phyloP scores from a whole-genome alignment of 2,113 vertebrate genomes.

The Fregata magnificens region DNA sequence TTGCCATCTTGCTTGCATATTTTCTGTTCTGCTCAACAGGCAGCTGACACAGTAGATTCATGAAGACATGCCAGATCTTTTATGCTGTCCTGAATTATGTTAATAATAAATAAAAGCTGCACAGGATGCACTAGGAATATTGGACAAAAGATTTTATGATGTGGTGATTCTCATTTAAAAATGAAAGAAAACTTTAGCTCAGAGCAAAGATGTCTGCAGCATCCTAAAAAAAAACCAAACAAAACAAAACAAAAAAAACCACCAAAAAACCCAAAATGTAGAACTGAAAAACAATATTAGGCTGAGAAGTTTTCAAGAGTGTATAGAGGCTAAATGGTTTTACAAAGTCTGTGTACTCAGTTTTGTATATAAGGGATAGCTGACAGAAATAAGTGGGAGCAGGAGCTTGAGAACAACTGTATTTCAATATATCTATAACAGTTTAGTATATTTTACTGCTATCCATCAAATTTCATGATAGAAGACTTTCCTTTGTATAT shows the following conservation, averaged over 20 bases:
- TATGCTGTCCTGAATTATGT: not conserved
- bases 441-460: not conserved
- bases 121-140: not conserved
- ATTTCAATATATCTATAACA: not conserved
- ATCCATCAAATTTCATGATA: not conserved
- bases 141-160: not conserved
- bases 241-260: not conserved
- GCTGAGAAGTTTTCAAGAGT: not conserved
- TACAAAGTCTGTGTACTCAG: not conserved
- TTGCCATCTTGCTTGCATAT: not conserved
- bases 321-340: not conserved
- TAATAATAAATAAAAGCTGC: slow-evolving; percentile 5
- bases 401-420: not conserved
- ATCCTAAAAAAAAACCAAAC: not conserved
- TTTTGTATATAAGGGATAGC: not conserved
- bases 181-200: not conserved
- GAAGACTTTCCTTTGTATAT: not conserved
- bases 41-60: not conserved
- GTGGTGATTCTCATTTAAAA: not conserved
- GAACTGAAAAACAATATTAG: not conserved
- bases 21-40: not conserved
- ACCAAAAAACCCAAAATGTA: not conserved
- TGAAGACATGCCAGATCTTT: not conserved
- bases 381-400: not conserved
- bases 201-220: not conserved